A percentile compares a stretch with the other conserved stretches of the same genome.
Evolutionary conservation across 2,797 vertebrate species (phyloP).

Genomic region (Bovichtus variegatus): DNA sequence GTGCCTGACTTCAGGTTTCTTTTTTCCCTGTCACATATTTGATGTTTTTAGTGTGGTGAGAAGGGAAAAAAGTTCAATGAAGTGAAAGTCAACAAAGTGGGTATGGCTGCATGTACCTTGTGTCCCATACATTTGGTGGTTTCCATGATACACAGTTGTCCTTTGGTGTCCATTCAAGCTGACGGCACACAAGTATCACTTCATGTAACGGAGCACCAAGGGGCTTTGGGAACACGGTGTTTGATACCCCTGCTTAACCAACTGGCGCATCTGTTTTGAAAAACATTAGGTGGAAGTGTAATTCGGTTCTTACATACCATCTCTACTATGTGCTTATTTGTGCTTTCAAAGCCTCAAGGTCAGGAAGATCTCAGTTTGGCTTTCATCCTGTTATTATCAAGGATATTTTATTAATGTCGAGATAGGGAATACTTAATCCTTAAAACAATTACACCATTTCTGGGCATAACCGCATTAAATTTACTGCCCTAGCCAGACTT

Average conservation of each 20-base stretch:
- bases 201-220: background rate
- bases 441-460: constrained; percentile 66
- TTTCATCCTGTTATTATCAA: constrained; percentile 23
- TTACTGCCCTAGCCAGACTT: constrained; percentile 32
- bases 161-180: constrained; percentile 7
- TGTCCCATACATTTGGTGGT: background rate
- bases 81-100: background rate
- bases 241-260: constrained; percentile 2
- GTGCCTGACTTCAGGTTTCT: background rate
- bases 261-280: background rate
- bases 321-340: constrained; percentile 16
- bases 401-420: constrained; percentile 42
- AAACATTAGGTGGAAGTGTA: constrained; percentile 9
- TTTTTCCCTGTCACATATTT: background rate
- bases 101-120: background rate
- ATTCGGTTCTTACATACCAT: constrained; percentile 17
- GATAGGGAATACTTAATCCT: constrained; percentile 51
- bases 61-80: background rate
- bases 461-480: constrained; percentile 50
- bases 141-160: background rate
- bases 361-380: constrained; percentile 25
- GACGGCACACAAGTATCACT: background rate
- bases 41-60: constrained; percentile 9
- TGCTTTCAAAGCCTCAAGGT: constrained; percentile 26
- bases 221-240: background rate